phyloP scores from a whole-genome alignment of 1,140 invertebrate species.

The Drosophila pachea region DNA sequence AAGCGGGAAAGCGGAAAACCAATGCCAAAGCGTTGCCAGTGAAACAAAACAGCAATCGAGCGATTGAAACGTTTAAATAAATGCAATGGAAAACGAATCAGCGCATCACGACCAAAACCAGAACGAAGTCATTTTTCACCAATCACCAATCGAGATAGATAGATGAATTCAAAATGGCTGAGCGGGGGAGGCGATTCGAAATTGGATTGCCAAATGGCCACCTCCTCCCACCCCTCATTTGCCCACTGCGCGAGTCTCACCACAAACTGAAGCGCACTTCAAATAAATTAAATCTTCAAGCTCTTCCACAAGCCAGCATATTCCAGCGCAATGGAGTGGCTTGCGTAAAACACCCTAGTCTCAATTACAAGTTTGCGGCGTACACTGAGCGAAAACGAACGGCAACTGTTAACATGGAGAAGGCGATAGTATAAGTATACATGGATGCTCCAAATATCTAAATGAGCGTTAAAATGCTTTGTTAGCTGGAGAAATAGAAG shows the following conservation, averaged over 20 bases:
- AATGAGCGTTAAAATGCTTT: no score
- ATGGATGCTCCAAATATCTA: no score
- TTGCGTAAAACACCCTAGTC: slow-evolving; percentile 47
- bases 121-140: slow-evolving; percentile 48
- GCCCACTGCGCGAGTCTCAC: slow-evolving; percentile 1
- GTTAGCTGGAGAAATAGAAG: no score
- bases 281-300: slow-evolving; percentile 77
- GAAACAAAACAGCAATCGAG: slow-evolving; percentile 52
- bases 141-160: slow-evolving; percentile 21
- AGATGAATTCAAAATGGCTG: slow-evolving; percentile 26
- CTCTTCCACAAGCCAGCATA: slow-evolving; percentile 46
- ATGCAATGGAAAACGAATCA: slow-evolving; percentile 67
- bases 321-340: slow-evolving; percentile 32
- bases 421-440: no score
- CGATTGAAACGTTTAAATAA: slow-evolving; percentile 74
- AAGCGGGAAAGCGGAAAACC: slow-evolving; percentile 3
- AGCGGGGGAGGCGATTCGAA: slow-evolving; percentile 14
- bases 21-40: slow-evolving; percentile 10
- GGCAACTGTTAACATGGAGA: not conserved
- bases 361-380: slow-evolving; percentile 44
- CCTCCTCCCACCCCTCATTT: not conserved
- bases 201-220: slow-evolving; percentile 21
- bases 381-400: not conserved
- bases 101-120: slow-evolving; percentile 45
- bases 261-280: slow-evolving; percentile 49